phyloP scores from a whole-genome alignment of 2,888 invertebrate genomes.

The Drosophila helvetica region DNA sequence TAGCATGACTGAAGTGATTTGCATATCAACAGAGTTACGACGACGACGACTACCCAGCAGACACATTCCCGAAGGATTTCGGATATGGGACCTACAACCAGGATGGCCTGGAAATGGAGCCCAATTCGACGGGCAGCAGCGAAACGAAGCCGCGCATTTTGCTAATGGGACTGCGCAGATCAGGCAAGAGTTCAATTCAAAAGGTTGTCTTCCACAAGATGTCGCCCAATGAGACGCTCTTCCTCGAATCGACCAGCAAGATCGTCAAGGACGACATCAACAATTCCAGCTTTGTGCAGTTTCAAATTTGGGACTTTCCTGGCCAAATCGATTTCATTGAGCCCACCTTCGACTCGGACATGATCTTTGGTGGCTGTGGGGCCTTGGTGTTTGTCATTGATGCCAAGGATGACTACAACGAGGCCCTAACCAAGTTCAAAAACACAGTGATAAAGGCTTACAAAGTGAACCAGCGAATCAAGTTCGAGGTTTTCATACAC shows the following conservation, averaged over 20 bases:
- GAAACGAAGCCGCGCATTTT: conserved; percentile 93
- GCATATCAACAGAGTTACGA: conserved; percentile 84
- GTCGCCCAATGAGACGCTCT: conserved; percentile 99
- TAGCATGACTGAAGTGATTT: conserved; percentile 20
- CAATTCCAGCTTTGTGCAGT: conserved; percentile 98
- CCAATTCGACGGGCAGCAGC: conserved; percentile 78
- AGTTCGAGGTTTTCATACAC: conserved; percentile 99
- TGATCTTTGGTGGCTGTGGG: conserved; percentile 98
- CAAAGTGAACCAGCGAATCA: conserved; percentile 97
- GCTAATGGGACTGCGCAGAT: conserved; percentile 97
- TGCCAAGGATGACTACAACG: conserved; percentile 99
- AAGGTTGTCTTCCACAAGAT: conserved; percentile 99
- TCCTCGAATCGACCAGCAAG: conserved; percentile 99
- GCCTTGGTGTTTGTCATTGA: conserved; percentile 99
- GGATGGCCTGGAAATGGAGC: conserved; percentile 84
- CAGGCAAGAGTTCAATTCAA: conserved; percentile 99
- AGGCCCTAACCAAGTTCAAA: conserved; percentile 96
- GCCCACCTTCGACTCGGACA: conserved; percentile 96
- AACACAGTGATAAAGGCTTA: conserved; percentile 97
- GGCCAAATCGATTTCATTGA: conserved; percentile 99
- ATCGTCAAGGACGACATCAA: conserved; percentile 99
- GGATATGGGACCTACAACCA: conserved; percentile 95
- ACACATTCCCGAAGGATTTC: conserved; percentile 94
- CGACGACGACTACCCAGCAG: conserved; percentile 86
- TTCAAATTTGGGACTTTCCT: conserved; percentile 99